Evolutionary conservation across 1,140 invertebrate genomes (phyloP), one percentile per base, ranked within the genome.

Genomic region (Dendroctonus ponderosae): DNA sequence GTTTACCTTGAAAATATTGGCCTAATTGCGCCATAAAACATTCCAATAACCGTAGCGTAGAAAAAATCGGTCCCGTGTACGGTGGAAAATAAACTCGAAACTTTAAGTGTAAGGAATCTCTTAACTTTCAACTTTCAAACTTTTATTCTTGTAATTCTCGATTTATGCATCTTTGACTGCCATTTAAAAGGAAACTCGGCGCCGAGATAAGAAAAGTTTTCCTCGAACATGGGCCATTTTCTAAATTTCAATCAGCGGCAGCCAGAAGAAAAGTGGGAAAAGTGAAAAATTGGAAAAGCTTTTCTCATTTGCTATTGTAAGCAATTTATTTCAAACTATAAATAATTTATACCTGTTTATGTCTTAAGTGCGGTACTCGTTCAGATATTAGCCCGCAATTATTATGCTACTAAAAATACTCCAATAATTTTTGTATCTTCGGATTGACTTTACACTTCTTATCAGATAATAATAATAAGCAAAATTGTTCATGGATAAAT

Each of bases 101-200:
- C 43, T 67, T 67, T 61, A 54, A 62, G 43, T 62, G 66, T 67
- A 67, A 53, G 58, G 44, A 67, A 58, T 67, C 58, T 62, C 58
- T 62, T 67, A 67, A 67, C 58, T 67, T 59, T 51, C 49, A 62
- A 61, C 57, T 67, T 67, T 62, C 58, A 44, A 67, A 67, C 58
- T 67, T 67, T 67, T 67, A 67, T 67, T 61, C 66, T 67, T 67
- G 66, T 67, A 67, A 67, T 67, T 67, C 52, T 12, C 58, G 66
- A 67, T 67, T 67, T 67, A 67, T 67, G 66, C 58, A 67, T 67
- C 53, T 66, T 66, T 58, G 42, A 66, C 63, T 66, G 63, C 63
- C 63, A 59, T 66, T 66, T 66, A 66, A 66, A 66, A 51, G 54
- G 40, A 51, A 66, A 52, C 43, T 43, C 49, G 54, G 63, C 9